These are phyloP conservation scores for Nemurella pictetii DNA, from an alignment of 2,888 invertebrate species.

Conservation along the genomic window DNA sequence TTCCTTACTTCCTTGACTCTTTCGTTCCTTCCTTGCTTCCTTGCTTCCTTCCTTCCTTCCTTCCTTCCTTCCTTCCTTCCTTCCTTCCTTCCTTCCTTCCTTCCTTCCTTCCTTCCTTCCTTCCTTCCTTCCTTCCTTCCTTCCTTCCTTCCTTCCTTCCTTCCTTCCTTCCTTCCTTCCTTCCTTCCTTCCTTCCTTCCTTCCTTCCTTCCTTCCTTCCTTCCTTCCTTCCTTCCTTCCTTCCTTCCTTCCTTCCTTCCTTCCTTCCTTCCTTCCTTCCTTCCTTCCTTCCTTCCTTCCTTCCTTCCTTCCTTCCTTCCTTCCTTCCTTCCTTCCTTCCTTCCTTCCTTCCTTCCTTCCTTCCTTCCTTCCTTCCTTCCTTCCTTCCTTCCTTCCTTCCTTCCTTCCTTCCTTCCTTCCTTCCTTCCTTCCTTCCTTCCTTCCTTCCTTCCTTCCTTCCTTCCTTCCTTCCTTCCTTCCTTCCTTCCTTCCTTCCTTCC, in stretches of 20 bases:
- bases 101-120: conserved; percentile 6
- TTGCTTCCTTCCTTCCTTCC: conserved; percentile 8
- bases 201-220: background rate
- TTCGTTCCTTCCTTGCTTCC: background rate
- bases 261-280: background rate
- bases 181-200: background rate
- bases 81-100: conserved; percentile 10
- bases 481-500: background rate
- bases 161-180: background rate
- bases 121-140: conserved; percentile 11
- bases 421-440: background rate
- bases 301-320: background rate
- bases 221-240: background rate
- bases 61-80: conserved; percentile 6
- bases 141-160: conserved; percentile 9
- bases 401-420: background rate
- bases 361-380: background rate
- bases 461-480: background rate
- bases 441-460: background rate
- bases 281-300: background rate
- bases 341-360: background rate
- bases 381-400: background rate
- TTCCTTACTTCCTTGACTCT: no score
- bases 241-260: background rate
- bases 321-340: background rate